A percentile compares a stretch with the other conserved stretches of the same genome.
phyloP scores from a whole-genome alignment of 2,113 vertebrate species.

The Apteryx owenii region DNA sequence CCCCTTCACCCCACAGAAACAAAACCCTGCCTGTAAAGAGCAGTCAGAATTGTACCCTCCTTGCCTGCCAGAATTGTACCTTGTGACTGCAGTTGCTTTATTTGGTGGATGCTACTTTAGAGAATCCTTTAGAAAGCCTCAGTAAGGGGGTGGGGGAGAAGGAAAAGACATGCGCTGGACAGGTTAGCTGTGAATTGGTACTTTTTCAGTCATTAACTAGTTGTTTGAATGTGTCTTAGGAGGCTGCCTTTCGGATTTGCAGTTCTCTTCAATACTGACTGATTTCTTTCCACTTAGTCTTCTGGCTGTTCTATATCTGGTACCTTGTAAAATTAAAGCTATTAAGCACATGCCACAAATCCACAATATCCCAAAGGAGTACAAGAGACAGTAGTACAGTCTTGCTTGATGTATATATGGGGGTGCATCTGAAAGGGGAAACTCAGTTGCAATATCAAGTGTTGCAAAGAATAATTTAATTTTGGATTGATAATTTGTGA shows the following conservation, averaged over 20 bases:
- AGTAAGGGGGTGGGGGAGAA: background rate
- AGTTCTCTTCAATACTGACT: background rate
- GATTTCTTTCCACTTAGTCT: background rate
- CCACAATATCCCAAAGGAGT: background rate
- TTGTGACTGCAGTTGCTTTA: rapidly evolving
- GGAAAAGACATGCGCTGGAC: background rate
- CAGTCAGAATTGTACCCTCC: background rate
- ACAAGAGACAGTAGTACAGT: background rate
- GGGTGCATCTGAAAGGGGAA: background rate
- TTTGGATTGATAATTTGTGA: background rate
- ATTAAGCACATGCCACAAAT: background rate
- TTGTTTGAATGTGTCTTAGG: background rate
- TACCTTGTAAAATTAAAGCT: background rate
- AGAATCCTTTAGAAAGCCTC: background rate
- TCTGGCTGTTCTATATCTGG: background rate
- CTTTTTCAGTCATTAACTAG: background rate
- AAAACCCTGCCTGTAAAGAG: background rate
- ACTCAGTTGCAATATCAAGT: background rate
- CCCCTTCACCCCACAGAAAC: background rate
- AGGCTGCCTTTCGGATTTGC: background rate
- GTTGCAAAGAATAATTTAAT: background rate
- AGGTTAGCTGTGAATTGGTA: too few relatives aligned
- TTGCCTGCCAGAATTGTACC: background rate
- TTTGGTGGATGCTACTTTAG: background rate
- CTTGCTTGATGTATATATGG: background rate